Conservation (phyloP, 2,797 vertebrate species). For the Macroramphosus scolopax region DNA sequence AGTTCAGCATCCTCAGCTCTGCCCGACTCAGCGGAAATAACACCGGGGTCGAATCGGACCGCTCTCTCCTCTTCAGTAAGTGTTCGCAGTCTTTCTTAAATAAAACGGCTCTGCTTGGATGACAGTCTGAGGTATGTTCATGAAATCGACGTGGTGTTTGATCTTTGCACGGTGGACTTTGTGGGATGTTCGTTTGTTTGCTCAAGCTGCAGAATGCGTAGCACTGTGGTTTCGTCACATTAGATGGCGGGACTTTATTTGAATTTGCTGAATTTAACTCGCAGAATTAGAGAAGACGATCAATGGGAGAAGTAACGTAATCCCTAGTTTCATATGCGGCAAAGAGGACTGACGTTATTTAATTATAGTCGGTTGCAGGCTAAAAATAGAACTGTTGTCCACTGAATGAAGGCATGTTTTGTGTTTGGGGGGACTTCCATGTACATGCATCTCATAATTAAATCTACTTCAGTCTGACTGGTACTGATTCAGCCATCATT, state of each 20-base stretch:
- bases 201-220: slow-evolving; percentile 22
- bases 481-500: slow-evolving; percentile 33
- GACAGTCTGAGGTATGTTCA: slow-evolving; percentile 1
- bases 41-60: slow-evolving; percentile 24
- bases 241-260: slow-evolving; percentile 25
- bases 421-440: slow-evolving; percentile 34
- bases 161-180: slow-evolving; percentile 31
- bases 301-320: too few relatives aligned
- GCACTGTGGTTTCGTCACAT: not conserved
- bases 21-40: slow-evolving; percentile 60
- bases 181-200: slow-evolving; percentile 5
- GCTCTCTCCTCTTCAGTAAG: slow-evolving; percentile 57
- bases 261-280: too few relatives aligned
- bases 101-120: not conserved
- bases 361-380: slow-evolving; percentile 17
- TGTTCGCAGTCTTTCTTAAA: slow-evolving; percentile 4
- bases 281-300: too few relatives aligned
- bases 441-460: slow-evolving; percentile 16
- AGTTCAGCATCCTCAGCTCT: slow-evolving; percentile 69
- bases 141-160: slow-evolving; percentile 1
- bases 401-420: not conserved
- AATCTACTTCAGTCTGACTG: slow-evolving; percentile 18
- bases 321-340: slow-evolving; percentile 41
- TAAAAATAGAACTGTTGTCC: slow-evolving; percentile 23
- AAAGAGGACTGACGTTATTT: slow-evolving; percentile 44